A percentile compares a stretch with the other conserved stretches of the same genome.
phyloP scores from a whole-genome alignment of 1,140 invertebrate species.

The Pachypsylla venusta region DNA sequence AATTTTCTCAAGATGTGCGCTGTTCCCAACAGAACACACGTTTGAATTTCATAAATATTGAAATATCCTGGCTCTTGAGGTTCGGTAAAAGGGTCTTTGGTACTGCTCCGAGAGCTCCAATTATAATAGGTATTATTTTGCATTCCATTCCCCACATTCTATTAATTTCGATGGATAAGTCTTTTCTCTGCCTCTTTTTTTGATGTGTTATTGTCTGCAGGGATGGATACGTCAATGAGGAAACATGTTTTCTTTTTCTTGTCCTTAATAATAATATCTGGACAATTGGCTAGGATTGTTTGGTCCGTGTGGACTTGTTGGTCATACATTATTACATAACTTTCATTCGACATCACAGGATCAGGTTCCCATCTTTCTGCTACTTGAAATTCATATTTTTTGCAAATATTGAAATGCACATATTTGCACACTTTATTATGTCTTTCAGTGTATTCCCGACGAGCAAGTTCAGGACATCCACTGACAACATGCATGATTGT shows the following conservation, averaged over 20 bases:
- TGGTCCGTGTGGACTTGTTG: constrained; percentile 3
- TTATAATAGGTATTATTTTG: not conserved
- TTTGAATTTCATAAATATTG: not conserved
- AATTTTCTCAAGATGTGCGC: no score
- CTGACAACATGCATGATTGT: not conserved
- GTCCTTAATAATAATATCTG: constrained; percentile 3
- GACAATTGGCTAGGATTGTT: not conserved
- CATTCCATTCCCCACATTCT: constrained; percentile 7
- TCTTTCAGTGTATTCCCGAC: not conserved
- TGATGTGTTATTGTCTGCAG: not conserved
- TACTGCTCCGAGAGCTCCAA: not conserved
- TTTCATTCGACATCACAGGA: not conserved
- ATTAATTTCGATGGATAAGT: constrained; percentile 7
- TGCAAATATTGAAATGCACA: constrained; percentile 6
- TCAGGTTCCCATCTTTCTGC: not conserved
- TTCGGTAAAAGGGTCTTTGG: not conserved
- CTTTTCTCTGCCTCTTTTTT: constrained; percentile 10
- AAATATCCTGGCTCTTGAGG: not conserved
- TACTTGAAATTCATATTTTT: not conserved
- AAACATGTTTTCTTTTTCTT: not conserved
- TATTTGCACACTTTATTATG: not conserved
- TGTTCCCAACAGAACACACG: no score
- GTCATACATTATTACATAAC: not conserved
- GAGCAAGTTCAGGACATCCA: not conserved
- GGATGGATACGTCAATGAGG: not conserved